Base-by-base conservation (phyloP, 2,888 invertebrate species). In the Machimus atricapillus region DNA sequence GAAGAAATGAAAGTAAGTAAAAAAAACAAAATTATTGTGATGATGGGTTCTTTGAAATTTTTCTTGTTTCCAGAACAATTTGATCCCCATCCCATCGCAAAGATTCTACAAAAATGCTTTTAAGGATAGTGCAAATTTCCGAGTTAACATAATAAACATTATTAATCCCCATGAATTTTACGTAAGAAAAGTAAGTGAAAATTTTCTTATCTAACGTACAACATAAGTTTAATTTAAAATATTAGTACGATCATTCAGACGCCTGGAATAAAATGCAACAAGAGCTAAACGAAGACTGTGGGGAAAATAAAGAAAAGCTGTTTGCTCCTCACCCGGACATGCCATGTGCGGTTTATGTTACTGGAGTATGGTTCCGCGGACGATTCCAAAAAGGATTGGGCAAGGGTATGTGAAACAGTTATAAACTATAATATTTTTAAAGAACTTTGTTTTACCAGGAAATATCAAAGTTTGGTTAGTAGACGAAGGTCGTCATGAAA, bases 141-240 rank as follows among this genome's bases (percentile, higher is more conserved):
- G 93, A 16, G 94, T 95, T 0, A 91, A 93, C 87, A 92, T 96
- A 74, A 93, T 94, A 0, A 93, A 94, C 88, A 92, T 96, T 1
- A 93, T 94, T 34, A 94, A 94, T 90, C 96, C 96, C 0, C 93
- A 94, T 89, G 93, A 94, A 87, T 95, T 97, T 90, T 96, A 93
- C 90, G 94, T 96, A 0, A 94, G 95, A 89, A 94, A 95, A 93
- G 95, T 95, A 92, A 91, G 85, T 86, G 12, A 46, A 37, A 81
- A 40, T 34, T 23, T 73, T 52, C 40, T 77, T 12, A 46, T 23
- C 27, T 56, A 14, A 16, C 19, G 1, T 58, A n/a, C 4, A 31
- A 9, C n/a, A 76, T 4, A 76, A 5, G 8, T 12, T 14, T 66
- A 16, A 14, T 66, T 23, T 66, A 76, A 16, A 37, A 81, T 58